Percentiles rank a stretch among this genome's conserved stretches.
Evolutionary conservation across 1,140 invertebrate species (phyloP).

Genomic region (Cotesia typhae): DNA sequence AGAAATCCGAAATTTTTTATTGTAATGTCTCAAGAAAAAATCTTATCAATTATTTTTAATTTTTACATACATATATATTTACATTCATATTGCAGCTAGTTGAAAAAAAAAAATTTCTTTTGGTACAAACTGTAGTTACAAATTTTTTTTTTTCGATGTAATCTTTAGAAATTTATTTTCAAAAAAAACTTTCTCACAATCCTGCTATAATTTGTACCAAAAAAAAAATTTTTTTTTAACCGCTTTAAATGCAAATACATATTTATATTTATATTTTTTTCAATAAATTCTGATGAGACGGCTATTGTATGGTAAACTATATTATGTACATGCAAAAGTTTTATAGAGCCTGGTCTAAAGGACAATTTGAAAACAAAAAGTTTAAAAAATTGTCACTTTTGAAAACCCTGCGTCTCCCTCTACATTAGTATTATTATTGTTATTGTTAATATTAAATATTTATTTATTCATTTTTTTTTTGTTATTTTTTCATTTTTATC

Average conservation of each 20-base stretch:
- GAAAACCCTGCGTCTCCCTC: constrained; percentile 32
- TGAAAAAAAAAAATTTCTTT: too few species aligned
- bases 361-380: neutral
- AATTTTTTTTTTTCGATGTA: too few species aligned
- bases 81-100: too few species aligned
- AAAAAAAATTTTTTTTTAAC: too few species aligned
- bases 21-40: constrained; percentile 14
- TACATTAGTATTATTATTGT: neutral
- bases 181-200: too few species aligned
- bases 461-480: neutral
- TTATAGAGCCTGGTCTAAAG: constrained; percentile 18
- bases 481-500: constrained; percentile 11
- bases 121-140: too few species aligned
- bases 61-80: neutral
- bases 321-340: constrained; percentile 35
- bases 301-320: constrained; percentile 19
- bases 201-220: too few species aligned
- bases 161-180: too few species aligned
- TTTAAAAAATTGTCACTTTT: constrained; percentile 24
- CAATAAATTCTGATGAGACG: constrained; percentile 22
- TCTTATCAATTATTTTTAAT: constrained; percentile 24
- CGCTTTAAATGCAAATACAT: too few species aligned
- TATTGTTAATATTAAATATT: too few species aligned
- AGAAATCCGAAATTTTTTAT: constrained; percentile 23
- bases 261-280: constrained; percentile 21